Conservation (phyloP, 2,797 vertebrate species). For the Pelobates cultripes region DNA sequence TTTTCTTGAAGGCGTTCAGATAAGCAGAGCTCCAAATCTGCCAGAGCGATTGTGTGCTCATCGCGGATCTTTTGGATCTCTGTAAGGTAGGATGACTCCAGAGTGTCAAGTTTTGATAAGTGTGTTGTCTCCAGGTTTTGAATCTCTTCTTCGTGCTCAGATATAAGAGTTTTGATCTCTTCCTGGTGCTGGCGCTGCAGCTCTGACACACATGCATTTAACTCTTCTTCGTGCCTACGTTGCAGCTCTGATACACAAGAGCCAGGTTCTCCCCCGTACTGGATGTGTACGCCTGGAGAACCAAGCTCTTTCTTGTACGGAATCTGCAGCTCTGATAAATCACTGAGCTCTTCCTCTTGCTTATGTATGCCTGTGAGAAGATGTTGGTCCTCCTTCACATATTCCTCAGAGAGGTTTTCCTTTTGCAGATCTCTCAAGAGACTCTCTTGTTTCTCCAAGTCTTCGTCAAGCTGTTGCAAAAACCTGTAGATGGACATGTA, state of each 20-base stretch:
- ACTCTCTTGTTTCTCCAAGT: background rate
- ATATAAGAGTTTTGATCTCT: constrained; percentile 66
- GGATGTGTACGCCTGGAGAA: constrained; percentile 59
- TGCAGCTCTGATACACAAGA: constrained; percentile 23
- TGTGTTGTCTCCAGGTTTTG: constrained; percentile 81
- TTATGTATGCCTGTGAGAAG: background rate
- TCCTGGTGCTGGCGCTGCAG: constrained; percentile 66
- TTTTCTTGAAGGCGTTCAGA: constrained; percentile 62
- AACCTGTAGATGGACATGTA: constrained; percentile 1
- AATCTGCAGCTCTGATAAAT: background rate
- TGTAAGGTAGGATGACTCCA: constrained; percentile 83
- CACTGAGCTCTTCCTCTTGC: background rate
- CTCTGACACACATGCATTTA: constrained; percentile 65
- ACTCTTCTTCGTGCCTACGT: background rate
- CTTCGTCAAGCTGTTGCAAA: constrained; percentile 4
- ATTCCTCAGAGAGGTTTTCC: background rate
- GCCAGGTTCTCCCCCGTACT: constrained; percentile 61
- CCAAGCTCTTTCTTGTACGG: background rate
- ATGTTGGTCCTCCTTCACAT: background rate
- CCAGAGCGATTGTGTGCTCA: constrained; percentile 69
- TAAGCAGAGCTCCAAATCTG: constrained; percentile 61
- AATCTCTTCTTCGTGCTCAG: constrained; percentile 68
- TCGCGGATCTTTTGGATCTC: constrained; percentile 83
- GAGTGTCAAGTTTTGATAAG: constrained; percentile 82
- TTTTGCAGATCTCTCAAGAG: constrained; percentile 15